phyloP scores from a whole-genome alignment of 2,888 invertebrate species.

The Leptinotarsa juncta region DNA sequence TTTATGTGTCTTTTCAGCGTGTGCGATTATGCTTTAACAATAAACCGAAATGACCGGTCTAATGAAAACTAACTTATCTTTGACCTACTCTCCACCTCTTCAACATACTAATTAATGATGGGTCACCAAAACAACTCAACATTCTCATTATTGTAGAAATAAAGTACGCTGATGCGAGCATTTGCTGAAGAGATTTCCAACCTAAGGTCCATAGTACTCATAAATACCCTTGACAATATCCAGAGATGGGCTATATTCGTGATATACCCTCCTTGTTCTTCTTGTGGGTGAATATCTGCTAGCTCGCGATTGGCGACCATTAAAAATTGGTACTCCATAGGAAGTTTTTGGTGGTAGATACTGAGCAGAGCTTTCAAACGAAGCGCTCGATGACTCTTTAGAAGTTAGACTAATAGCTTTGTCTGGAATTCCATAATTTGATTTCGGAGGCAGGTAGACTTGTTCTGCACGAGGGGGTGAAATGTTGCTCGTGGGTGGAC shows the following conservation, averaged over 20 bases:
- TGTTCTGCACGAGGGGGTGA: background rate
- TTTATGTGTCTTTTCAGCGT: too few relatives aligned
- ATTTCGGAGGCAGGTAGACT: background rate
- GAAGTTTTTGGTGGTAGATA: slow-evolving; percentile 21
- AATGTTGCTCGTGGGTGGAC: background rate
- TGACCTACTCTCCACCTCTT: too few relatives aligned
- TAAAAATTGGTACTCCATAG: slow-evolving; percentile 12
- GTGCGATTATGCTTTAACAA: too few relatives aligned
- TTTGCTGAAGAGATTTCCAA: background rate
- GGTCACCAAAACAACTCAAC: too few relatives aligned
- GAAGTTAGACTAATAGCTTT: background rate
- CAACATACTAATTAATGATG: too few relatives aligned
- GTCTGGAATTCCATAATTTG: background rate
- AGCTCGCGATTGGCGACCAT: background rate
- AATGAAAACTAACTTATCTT: too few relatives aligned
- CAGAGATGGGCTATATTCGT: background rate
- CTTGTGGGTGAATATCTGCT: slow-evolving; percentile 1
- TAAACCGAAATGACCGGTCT: too few relatives aligned
- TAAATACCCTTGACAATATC: slow-evolving; percentile 10
- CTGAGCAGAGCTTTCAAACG: background rate
- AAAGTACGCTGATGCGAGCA: too few relatives aligned
- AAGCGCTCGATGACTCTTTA: background rate
- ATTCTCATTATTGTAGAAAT: too few relatives aligned
- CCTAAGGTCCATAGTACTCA: background rate
- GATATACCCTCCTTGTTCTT: background rate